Percentiles rank a stretch among this genome's conserved stretches.
Conservation (phyloP, 2,888 invertebrate species). For the Chrysolina americana region DNA sequence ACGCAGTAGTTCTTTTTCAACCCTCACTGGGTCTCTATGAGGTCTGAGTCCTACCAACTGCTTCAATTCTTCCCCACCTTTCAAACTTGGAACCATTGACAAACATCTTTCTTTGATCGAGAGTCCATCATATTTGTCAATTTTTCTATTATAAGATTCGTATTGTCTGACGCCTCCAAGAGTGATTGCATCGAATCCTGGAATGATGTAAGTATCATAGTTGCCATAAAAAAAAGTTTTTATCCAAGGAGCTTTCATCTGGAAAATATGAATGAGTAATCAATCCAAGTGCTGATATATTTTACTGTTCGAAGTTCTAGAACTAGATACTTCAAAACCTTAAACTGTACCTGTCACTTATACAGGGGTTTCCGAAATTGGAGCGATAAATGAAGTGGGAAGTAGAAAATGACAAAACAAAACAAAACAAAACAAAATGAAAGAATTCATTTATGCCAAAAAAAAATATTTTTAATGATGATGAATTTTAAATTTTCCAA, state of each 20-base stretch:
- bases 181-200: slow-evolving; percentile 81
- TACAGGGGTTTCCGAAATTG: too few species aligned
- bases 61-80: slow-evolving; percentile 74
- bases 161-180: slow-evolving; percentile 90
- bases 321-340: too few species aligned
- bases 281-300: too few species aligned
- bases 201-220: slow-evolving; percentile 88
- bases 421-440: too few species aligned
- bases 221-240: slow-evolving; percentile 91
- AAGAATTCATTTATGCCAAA: too few species aligned
- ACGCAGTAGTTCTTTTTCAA: slow-evolving; percentile 76
- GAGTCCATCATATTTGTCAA: slow-evolving; percentile 81
- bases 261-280: slow-evolving; percentile 28
- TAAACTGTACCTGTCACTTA: too few species aligned
- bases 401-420: too few species aligned
- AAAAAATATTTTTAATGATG: too few species aligned
- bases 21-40: slow-evolving; percentile 80
- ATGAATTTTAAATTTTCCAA: too few species aligned
- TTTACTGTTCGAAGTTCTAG: too few species aligned
- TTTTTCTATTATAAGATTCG: slow-evolving; percentile 79
- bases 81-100: slow-evolving; percentile 80
- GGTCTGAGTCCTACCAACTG: slow-evolving; percentile 88
- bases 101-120: slow-evolving; percentile 86
- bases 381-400: too few species aligned
- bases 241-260: slow-evolving; percentile 90